These are phyloP conservation scores for Nasonia vitripennis DNA, from an alignment of 1,140 invertebrate genomes.

Conservation along the genomic window DNA sequence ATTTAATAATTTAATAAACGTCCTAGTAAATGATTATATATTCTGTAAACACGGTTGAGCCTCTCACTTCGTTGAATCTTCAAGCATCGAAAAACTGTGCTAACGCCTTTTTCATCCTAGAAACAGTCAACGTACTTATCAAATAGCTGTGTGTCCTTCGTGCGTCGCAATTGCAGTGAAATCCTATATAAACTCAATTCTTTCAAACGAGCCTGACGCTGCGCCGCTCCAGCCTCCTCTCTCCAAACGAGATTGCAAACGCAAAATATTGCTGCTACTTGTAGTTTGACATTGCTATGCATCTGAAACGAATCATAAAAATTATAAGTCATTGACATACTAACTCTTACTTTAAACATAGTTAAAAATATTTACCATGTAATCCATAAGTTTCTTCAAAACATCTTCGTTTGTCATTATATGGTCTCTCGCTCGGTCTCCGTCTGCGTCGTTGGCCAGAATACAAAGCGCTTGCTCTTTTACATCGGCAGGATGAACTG, in stretches of 20 bases:
- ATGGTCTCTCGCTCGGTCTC: conserved; percentile 89
- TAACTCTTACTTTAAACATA: neutral
- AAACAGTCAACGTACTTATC: conserved; percentile 77
- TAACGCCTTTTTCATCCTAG: conserved; percentile 80
- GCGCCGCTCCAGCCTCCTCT: conserved; percentile 86
- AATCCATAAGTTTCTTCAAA: conserved; percentile 89
- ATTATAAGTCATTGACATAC: neutral
- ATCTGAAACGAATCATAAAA: conserved; percentile 75
- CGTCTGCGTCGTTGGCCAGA: conserved; percentile 93
- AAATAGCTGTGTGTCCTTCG: conserved; percentile 81
- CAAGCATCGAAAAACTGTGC: conserved; percentile 79
- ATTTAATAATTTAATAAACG: conserved; percentile 30
- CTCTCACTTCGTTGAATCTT: conserved; percentile 53
- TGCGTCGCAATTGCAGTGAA: conserved; percentile 83
- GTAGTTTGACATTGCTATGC: conserved; percentile 87
- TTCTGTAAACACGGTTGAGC: neutral
- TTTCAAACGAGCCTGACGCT: conserved; percentile 84
- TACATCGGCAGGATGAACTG: conserved; percentile 86
- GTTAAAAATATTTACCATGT: conserved; percentile 77
- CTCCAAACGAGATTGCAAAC: conserved; percentile 90
- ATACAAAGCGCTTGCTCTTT: conserved; percentile 96
- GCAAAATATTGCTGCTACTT: conserved; percentile 91
- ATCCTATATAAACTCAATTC: conserved; percentile 89
- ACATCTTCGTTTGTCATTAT: conserved; percentile 96
- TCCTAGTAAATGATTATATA: conserved; percentile 8